Percentiles rank a stretch among this genome's conserved stretches.
Conservation (phyloP, 1,140 invertebrate species). For the Rhynchophorus ferrugineus region DNA sequence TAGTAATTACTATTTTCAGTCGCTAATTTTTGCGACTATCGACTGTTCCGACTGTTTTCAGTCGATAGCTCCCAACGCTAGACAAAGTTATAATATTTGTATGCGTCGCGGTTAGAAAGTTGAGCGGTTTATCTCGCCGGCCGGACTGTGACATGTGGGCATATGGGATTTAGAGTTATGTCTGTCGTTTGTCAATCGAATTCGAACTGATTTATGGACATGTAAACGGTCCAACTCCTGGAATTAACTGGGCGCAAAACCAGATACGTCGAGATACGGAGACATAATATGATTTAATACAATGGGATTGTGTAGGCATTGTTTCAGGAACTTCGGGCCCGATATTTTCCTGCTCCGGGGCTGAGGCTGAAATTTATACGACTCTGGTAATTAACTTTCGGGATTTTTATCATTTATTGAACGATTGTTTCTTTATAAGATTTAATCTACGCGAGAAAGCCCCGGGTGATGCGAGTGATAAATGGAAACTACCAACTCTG, state of each 20-base stretch:
- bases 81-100: conserved; percentile 5
- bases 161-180: conserved; percentile 7
- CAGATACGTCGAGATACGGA: conserved; percentile 15
- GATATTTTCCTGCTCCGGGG: background rate
- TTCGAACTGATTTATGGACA: conserved; percentile 17
- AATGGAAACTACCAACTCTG: too few species aligned
- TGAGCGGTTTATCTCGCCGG: conserved; percentile 6
- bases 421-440: too few species aligned
- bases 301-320: background rate
- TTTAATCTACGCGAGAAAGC: too few species aligned
- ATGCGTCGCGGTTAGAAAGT: conserved; percentile 8
- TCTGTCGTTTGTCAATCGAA: conserved; percentile 19
- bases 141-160: conserved; percentile 4
- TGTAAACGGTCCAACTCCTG: conserved; percentile 10
- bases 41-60: too few species aligned
- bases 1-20: too few species aligned
- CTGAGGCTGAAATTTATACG: background rate
- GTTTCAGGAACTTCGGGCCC: background rate
- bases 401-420: too few species aligned
- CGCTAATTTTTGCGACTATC: too few species aligned
- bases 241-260: conserved; percentile 19
- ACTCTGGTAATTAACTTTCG: background rate
- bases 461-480: too few species aligned
- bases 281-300: conserved; percentile 14
- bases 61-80: too few species aligned